Evolutionary conservation across 2,113 vertebrate genomes (phyloP).

Genomic region (Pyxicephalus adspersus): DNA sequence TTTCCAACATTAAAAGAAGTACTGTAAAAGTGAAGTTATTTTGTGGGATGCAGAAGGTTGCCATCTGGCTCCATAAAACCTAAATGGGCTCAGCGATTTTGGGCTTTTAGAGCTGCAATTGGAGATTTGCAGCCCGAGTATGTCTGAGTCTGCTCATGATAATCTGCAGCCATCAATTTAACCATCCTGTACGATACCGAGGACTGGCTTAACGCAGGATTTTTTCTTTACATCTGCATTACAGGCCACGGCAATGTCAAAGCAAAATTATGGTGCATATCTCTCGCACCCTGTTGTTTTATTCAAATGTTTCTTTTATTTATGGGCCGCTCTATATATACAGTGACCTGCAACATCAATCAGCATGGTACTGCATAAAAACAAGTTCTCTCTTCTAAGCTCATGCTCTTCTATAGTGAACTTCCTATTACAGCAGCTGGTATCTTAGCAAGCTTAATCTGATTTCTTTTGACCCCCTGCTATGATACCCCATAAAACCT

Average conservation of each 20-base stretch:
- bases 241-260: constrained; percentile 29
- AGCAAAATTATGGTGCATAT: constrained; percentile 27
- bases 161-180: constrained; percentile 51
- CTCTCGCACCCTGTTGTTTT: constrained; percentile 21
- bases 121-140: constrained; percentile 41
- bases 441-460: not conserved
- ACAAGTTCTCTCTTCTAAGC: constrained; percentile 5
- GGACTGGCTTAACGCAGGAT: not conserved
- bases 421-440: not conserved
- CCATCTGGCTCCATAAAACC: constrained; percentile 54
- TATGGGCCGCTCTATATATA: constrained; percentile 24
- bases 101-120: constrained; percentile 13
- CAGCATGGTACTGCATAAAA: constrained; percentile 5
- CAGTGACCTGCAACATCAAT: constrained; percentile 37
- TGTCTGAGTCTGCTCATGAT: constrained; percentile 31
- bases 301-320: constrained; percentile 48
- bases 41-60: constrained; percentile 34
- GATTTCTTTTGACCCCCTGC: not conserved
- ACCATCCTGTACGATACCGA: constrained; percentile 4
- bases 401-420: not conserved
- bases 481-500: too few species aligned
- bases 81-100: constrained; percentile 47
- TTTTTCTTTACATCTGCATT: constrained; percentile 27
- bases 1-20: not conserved
- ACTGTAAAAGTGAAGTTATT: constrained; percentile 11